Conservation (phyloP, 2,113 vertebrate genomes). For the Cyprinodon variegatus region DNA sequence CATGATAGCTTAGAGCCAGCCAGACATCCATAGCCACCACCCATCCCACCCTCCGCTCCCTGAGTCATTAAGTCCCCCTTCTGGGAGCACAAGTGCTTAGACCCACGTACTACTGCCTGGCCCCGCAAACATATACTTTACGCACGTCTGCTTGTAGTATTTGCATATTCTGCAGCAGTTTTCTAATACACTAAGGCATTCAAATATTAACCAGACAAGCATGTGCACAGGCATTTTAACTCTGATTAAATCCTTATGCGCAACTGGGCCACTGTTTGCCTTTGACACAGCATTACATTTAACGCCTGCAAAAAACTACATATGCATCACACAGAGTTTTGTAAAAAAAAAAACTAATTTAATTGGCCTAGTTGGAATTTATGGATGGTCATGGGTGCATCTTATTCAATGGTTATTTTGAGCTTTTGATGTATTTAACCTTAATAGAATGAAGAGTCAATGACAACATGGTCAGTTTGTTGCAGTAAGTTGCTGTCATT, state of each 20-base stretch:
- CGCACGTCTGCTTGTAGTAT: slow-evolving; percentile 22
- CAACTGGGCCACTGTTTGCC: slow-evolving; percentile 73
- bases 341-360: slow-evolving; percentile 1
- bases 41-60: slow-evolving; percentile 70
- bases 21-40: slow-evolving; percentile 61
- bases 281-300: slow-evolving; percentile 55
- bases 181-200: slow-evolving; percentile 37
- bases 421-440: slow-evolving; percentile 5
- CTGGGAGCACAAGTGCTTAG: slow-evolving; percentile 75
- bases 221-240: slow-evolving; percentile 53
- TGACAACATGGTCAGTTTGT: background rate
- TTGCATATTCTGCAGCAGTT: slow-evolving; percentile 27
- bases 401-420: slow-evolving; percentile 1
- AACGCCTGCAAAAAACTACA: slow-evolving; percentile 38
- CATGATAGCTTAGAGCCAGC: slow-evolving; percentile 54
- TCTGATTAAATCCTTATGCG: slow-evolving; percentile 81
- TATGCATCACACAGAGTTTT: slow-evolving; percentile 10
- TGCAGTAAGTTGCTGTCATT: background rate
- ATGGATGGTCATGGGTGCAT: background rate
- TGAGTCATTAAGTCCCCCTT: slow-evolving; percentile 79
- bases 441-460: slow-evolving; percentile 1
- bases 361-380: background rate
- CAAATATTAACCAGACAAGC: slow-evolving; percentile 46
- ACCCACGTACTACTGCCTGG: slow-evolving; percentile 62
- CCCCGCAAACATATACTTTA: slow-evolving; percentile 28